A percentile compares a stretch with the other conserved stretches of the same genome.
Evolutionary conservation across 2,888 invertebrate genomes (phyloP).

Genomic region (Trachelus stipa): DNA sequence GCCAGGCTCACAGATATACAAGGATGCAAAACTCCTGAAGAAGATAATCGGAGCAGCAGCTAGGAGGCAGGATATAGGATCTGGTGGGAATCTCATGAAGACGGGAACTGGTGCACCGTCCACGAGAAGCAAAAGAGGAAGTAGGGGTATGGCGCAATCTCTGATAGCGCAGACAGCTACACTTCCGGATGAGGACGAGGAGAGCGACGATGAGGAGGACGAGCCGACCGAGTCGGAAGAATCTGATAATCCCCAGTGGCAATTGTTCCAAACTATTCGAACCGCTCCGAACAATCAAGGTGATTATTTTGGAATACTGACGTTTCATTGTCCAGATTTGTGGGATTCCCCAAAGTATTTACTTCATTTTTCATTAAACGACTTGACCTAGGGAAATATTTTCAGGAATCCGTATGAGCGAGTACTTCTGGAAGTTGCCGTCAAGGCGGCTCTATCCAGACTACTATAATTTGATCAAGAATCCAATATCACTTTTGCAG

Average conservation of each 20-base stretch:
- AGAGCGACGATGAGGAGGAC: constrained; percentile 73
- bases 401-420: constrained; percentile 84
- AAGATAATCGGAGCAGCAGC: constrained; percentile 73
- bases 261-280: constrained; percentile 86
- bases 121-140: constrained; percentile 62
- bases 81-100: constrained; percentile 47
- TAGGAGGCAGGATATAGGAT: constrained; percentile 50
- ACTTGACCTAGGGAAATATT: constrained; percentile 23
- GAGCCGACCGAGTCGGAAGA: constrained; percentile 69
- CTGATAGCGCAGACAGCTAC: constrained; percentile 74
- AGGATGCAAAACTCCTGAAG: constrained; percentile 90
- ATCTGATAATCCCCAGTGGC: constrained; percentile 87
- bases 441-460: constrained; percentile 93
- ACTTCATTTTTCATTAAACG: background rate
- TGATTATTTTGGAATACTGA: constrained; percentile 26
- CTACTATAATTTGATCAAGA: constrained; percentile 97
- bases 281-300: constrained; percentile 71
- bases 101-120: constrained; percentile 53
- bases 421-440: constrained; percentile 94
- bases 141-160: constrained; percentile 64
- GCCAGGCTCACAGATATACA: constrained; percentile 95
- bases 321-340: background rate
- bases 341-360: background rate
- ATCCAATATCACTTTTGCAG: constrained; percentile 93
- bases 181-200: constrained; percentile 73